Evolutionary conservation across 2,888 invertebrate genomes (phyloP).

Genomic region (Apamea sordens): DNA sequence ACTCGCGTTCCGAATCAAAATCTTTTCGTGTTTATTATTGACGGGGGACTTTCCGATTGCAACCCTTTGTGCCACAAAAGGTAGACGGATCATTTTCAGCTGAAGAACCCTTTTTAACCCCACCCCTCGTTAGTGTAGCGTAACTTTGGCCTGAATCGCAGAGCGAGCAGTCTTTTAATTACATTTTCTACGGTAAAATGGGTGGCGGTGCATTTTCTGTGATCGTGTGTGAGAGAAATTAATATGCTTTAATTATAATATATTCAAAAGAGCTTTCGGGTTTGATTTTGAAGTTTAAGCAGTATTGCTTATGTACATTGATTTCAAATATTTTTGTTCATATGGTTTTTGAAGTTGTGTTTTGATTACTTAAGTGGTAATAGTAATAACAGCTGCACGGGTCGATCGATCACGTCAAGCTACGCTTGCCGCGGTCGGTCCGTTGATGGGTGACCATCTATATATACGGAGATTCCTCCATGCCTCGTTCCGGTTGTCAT

Average conservation of each 20-base stretch:
- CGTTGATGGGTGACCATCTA: neutral
- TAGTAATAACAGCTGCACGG: neutral
- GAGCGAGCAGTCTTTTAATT: constrained; percentile 50
- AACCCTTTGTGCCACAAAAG: constrained; percentile 56
- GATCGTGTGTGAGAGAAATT: constrained; percentile 45
- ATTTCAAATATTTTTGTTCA: neutral
- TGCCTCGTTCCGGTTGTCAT: neutral
- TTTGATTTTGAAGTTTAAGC: constrained; percentile 4
- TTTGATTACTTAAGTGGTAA: neutral
- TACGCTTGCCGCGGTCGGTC: neutral
- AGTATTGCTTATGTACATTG: neutral
- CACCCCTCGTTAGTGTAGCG: constrained; percentile 53
- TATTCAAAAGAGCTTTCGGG: constrained; percentile 30
- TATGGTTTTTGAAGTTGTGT: neutral
- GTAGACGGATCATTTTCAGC: constrained; percentile 54
- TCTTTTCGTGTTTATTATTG: constrained; percentile 60
- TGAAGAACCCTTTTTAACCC: constrained; percentile 49
- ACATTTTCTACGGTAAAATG: constrained; percentile 47
- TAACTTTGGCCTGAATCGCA: constrained; percentile 41
- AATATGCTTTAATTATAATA: constrained; percentile 47
- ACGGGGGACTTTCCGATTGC: constrained; percentile 51
- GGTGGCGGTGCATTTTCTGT: constrained; percentile 49
- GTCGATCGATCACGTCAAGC: neutral
- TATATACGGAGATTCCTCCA: neutral
- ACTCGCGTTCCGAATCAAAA: constrained; percentile 22